A percentile compares a stretch with the other conserved stretches of the same genome.
Evolutionary conservation across 1,140 invertebrate genomes (phyloP).

Genomic region (Lordiphosa collinella): DNA sequence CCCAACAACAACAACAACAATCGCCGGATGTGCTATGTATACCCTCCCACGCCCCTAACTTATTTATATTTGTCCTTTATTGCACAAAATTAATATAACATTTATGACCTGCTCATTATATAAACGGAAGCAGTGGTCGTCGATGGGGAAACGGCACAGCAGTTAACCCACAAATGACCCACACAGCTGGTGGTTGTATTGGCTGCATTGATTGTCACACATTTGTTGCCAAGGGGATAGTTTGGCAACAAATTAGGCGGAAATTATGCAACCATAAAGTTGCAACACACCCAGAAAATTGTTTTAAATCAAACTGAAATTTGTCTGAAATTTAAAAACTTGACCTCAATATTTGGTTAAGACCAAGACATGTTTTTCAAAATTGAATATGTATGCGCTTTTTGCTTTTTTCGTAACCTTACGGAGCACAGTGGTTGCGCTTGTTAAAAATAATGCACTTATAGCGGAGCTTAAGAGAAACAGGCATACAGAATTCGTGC

Average conservation of each 20-base stretch:
- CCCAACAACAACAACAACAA: conserved; percentile 20
- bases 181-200: conserved; percentile 50
- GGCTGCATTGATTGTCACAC: conserved; percentile 43
- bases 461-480: no score
- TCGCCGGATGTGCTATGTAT: conserved; percentile 17
- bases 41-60: neutral
- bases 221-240: conserved; percentile 18
- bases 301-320: neutral
- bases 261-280: conserved; percentile 68
- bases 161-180: conserved; percentile 53
- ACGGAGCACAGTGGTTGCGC: no score
- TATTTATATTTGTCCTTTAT: conserved; percentile 12
- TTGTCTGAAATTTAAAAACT: no score
- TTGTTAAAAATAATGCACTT: no score
- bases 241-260: conserved; percentile 55
- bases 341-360: no score
- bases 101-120: conserved; percentile 58
- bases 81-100: conserved; percentile 60
- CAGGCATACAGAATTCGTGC: no score
- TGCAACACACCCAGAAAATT: conserved; percentile 23
- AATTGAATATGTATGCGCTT: no score
- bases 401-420: no score
- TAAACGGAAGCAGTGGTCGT: conserved; percentile 6
- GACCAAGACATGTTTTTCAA: no score
- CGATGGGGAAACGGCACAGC: conserved; percentile 1